Evolutionary conservation across 2,888 invertebrate species (phyloP).

Genomic region (Zaprionus obscuricornis): DNA sequence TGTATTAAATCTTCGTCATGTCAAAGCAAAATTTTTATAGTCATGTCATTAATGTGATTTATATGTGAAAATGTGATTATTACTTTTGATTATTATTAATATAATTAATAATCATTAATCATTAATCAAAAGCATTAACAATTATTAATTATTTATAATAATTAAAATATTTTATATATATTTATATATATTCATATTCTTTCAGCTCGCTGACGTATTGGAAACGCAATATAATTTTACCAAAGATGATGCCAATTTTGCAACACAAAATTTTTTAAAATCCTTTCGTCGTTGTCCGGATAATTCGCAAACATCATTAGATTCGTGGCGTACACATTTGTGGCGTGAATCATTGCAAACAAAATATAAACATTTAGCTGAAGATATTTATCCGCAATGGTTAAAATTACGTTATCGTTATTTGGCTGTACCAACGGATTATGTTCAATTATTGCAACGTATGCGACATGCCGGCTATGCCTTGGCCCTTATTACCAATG

Average conservation of each 20-base stretch:
- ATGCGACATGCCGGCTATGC: constrained; percentile 89
- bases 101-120: too few species aligned
- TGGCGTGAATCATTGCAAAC: constrained; percentile 92
- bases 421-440: constrained; percentile 88
- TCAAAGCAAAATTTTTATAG: too few species aligned
- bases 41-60: too few species aligned
- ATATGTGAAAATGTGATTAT: too few species aligned
- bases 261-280: constrained; percentile 88
- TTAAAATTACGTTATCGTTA: constrained; percentile 90
- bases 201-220: constrained; percentile 80
- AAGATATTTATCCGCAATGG: constrained; percentile 91
- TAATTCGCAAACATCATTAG: constrained; percentile 88
- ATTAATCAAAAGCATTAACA: too few species aligned
- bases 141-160: too few species aligned
- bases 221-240: constrained; percentile 87
- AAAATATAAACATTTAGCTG: constrained; percentile 89
- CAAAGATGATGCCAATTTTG: constrained; percentile 86
- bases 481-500: constrained; percentile 93
- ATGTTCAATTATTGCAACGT: constrained; percentile 87
- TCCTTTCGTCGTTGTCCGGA: constrained; percentile 92
- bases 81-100: too few species aligned
- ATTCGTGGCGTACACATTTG: constrained; percentile 90
- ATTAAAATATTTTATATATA: not conserved
- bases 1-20: too few species aligned
- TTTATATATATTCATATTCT: constrained; percentile 22